These are phyloP conservation scores for Gymnorhina tibicen DNA, from an alignment of 2,113 vertebrate species.

Conservation along the genomic window DNA sequence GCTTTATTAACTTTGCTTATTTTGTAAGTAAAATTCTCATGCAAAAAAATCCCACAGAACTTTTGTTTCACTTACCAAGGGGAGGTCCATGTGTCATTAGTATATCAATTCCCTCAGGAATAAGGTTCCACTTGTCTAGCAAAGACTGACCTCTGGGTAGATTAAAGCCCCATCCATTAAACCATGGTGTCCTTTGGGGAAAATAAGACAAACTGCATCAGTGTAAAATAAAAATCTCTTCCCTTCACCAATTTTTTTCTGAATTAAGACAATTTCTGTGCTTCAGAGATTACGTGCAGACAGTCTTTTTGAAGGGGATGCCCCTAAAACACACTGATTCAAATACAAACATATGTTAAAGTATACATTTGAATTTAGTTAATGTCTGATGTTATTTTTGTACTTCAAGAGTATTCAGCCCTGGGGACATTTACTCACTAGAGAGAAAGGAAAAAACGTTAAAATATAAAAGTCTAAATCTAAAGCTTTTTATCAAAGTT, in stretches of 20 bases:
- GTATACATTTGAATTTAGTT: neutral
- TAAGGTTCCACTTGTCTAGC: slow-evolving; percentile 98
- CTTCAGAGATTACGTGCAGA: neutral
- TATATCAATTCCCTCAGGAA: slow-evolving; percentile 96
- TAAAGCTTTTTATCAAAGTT: neutral
- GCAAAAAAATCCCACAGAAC: neutral
- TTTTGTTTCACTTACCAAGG: slow-evolving; percentile 84
- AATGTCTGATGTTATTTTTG: neutral
- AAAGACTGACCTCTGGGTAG: slow-evolving; percentile 96
- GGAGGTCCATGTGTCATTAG: slow-evolving; percentile 98
- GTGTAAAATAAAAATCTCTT: neutral
- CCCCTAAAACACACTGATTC: neutral
- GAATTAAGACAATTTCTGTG: neutral
- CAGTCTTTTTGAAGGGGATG: neutral
- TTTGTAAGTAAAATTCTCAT: neutral
- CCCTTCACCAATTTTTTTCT: neutral
- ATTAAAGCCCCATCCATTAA: slow-evolving; percentile 99
- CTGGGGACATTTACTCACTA: neutral
- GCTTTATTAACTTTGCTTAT: neutral
- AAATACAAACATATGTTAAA: neutral
- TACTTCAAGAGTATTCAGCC: neutral
- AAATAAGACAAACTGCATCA: slow-evolving; percentile 60
- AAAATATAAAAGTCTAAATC: neutral
- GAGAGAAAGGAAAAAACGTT: neutral
- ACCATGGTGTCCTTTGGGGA: slow-evolving; percentile 93